These are phyloP conservation scores for Brachynemurus nebulosus DNA, from an alignment of 2,888 invertebrate genomes.

Conservation along the genomic window DNA sequence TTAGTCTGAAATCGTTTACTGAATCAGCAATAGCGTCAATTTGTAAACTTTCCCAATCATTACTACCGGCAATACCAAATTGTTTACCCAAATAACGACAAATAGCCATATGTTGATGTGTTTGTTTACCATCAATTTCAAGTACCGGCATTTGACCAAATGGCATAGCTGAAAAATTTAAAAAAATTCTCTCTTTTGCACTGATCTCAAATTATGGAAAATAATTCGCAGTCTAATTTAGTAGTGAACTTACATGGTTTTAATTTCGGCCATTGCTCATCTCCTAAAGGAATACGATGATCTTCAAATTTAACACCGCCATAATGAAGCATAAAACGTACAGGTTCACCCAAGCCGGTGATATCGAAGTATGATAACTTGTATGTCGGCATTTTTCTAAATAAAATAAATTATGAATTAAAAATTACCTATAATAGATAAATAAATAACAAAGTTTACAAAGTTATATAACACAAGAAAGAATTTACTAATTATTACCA, in stretches of 20 bases:
- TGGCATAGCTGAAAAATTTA: slow-evolving; percentile 35
- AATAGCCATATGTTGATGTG: slow-evolving; percentile 45
- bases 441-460: neutral
- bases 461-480: neutral
- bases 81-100: slow-evolving; percentile 46
- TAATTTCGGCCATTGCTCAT: slow-evolving; percentile 40
- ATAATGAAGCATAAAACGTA: slow-evolving; percentile 46
- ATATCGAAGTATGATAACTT: slow-evolving; percentile 48
- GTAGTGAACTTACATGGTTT: slow-evolving; percentile 36
- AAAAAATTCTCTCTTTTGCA: no score
- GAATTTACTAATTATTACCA: no score
- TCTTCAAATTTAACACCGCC: slow-evolving; percentile 48
- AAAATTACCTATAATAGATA: neutral
- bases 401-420: neutral
- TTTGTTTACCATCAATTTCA: slow-evolving; percentile 45
- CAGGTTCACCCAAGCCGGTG: slow-evolving; percentile 46
- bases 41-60: slow-evolving; percentile 42
- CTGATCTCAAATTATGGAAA: neutral
- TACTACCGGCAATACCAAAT: slow-evolving; percentile 40
- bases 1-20: slow-evolving; percentile 41
- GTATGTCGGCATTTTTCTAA: slow-evolving; percentile 30
- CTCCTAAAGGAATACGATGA: slow-evolving; percentile 36
- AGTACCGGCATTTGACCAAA: slow-evolving; percentile 49
- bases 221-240: slow-evolving; percentile 5
- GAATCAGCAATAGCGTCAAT: slow-evolving; percentile 49